Conservation (phyloP, 2,888 invertebrate species). For the Hyles lineata region DNA sequence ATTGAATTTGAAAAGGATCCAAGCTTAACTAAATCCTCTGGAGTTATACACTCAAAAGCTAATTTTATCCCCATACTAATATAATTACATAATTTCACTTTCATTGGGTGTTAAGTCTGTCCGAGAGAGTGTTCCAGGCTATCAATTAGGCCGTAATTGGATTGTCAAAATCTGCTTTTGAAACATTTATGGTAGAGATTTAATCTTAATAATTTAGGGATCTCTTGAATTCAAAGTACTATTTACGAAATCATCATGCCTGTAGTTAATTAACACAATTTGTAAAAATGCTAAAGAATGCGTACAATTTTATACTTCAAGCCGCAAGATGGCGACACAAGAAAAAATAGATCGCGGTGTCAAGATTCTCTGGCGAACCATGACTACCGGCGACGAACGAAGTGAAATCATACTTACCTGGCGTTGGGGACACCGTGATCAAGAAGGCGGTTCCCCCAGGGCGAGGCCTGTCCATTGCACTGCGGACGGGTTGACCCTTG, state of each 20-base stretch:
- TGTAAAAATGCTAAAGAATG: too few relatives aligned
- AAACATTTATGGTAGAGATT: not conserved
- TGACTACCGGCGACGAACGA: not conserved
- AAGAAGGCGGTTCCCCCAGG: slow-evolving; percentile 24
- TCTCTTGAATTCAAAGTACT: not conserved
- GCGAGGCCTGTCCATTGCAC: slow-evolving; percentile 26
- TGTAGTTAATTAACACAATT: too few relatives aligned
- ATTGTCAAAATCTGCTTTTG: not conserved
- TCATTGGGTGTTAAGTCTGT: not conserved
- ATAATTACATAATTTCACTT: not conserved
- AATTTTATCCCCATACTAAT: not conserved
- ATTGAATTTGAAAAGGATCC: slow-evolving; percentile 18
- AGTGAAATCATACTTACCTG: slow-evolving; percentile 19
- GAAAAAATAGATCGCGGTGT: not conserved
- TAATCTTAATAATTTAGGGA: not conserved
- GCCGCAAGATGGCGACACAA: not conserved
- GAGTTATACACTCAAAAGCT: slow-evolving; percentile 5
- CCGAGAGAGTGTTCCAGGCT: too few relatives aligned
- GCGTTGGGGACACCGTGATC: slow-evolving; percentile 26
- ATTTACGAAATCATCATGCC: too few relatives aligned
- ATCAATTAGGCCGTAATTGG: not conserved
- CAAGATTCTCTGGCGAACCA: slow-evolving; percentile 10
- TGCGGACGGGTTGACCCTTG: slow-evolving; percentile 23
- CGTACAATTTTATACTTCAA: not conserved
- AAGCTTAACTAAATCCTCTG: slow-evolving; percentile 17